Evolutionary conservation across 37 sponge, comb jelly and placozoan genomes (phyloP).

Genomic region (Corticium candelabrum): DNA sequence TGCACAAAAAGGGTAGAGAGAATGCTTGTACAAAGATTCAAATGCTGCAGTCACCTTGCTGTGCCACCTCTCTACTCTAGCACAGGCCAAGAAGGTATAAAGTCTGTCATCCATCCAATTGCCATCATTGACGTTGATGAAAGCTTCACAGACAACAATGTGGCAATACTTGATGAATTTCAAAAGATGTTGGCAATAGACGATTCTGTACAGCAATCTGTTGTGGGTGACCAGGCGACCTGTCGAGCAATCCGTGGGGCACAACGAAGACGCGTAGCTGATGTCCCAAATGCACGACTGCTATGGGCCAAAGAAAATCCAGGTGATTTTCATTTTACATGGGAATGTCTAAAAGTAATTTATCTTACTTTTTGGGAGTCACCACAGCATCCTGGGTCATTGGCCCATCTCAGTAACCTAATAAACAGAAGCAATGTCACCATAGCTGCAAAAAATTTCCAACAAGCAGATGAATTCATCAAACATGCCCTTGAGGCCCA

Average conservation of each 20-base stretch:
- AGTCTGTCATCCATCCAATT: conserved; percentile 15
- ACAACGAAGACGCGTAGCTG: conserved; percentile 1
- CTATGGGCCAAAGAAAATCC: conserved; percentile 18
- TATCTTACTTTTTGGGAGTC: conserved; percentile 16
- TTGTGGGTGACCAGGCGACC: conserved; percentile 24
- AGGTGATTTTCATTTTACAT: conserved; percentile 20
- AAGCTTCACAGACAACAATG: conserved; percentile 15
- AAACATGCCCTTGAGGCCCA: conserved; percentile 13
- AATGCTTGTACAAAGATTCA: too few species aligned
- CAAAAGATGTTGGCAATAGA: not conserved
- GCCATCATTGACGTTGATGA: conserved; percentile 24
- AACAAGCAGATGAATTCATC: conserved; percentile 14
- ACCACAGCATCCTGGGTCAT: conserved; percentile 14
- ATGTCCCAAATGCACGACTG: conserved; percentile 8
- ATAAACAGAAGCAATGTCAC: not conserved
- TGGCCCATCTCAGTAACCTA: conserved; percentile 9
- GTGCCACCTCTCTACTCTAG: too few species aligned
- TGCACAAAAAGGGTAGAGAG: too few species aligned
- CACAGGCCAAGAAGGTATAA: too few species aligned
- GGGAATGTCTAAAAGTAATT: conserved; percentile 12
- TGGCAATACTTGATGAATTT: conserved; percentile 15
- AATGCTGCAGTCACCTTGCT: too few species aligned
- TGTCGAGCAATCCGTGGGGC: not conserved
- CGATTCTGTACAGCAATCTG: not conserved
- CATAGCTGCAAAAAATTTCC: conserved; percentile 10